These are phyloP conservation scores for Eupeodes luniger DNA, from an alignment of 2,888 invertebrate species.

Conservation along the genomic window DNA sequence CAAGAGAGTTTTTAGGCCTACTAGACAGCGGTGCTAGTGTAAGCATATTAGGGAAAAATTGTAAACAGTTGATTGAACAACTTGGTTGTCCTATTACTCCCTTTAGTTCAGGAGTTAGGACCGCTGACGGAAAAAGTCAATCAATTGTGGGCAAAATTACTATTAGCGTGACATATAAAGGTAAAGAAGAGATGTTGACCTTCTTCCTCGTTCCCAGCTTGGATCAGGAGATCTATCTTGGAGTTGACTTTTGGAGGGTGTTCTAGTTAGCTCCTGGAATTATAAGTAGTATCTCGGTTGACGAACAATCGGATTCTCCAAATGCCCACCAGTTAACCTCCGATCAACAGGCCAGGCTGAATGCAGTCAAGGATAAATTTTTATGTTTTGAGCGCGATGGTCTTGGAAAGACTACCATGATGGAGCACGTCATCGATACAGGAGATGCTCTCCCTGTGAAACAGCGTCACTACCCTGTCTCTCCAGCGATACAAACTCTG, in stretches of 20 bases:
- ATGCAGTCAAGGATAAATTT: background rate
- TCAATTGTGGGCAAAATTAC: background rate
- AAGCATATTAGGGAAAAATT: background rate
- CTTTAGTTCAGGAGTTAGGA: background rate
- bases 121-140: background rate
- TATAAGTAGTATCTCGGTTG: background rate
- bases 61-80: background rate
- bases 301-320: background rate
- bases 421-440: too few species aligned
- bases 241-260: background rate
- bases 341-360: background rate
- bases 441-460: background rate
- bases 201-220: background rate
- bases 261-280: background rate
- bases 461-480: too few species aligned
- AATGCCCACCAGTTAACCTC: background rate
- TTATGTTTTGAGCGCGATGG: background rate
- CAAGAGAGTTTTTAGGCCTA: background rate
- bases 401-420: background rate
- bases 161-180: background rate
- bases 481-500: too few species aligned
- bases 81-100: background rate
- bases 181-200: background rate
- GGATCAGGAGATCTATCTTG: background rate
- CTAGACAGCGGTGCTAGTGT: background rate